Base-by-base conservation (phyloP, 1,140 invertebrate genomes). In the Ruditapes philippinarum region DNA sequence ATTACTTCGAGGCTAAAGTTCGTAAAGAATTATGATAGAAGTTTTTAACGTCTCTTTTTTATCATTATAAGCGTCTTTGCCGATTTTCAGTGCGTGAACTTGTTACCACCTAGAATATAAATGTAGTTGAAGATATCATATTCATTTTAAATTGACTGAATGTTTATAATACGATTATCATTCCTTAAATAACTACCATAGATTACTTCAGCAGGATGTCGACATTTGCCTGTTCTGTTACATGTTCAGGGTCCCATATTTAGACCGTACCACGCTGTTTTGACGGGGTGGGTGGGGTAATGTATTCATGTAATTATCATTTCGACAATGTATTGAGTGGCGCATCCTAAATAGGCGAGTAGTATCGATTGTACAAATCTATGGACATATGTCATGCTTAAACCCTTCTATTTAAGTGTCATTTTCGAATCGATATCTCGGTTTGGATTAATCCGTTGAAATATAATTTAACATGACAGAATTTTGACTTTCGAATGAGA, bases 81-180 rank as follows among this genome's bases (percentile, higher is more conserved):
- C n/a, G n/a, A n/a, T n/a, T n/a, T n/a, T n/a, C 5, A 14, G 42
- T 19, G 28, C 5, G 22, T 54, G 49, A 78, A 78, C 74, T 36
- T 22, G 22, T 54, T 78, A 22, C 74, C 74, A 78, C 45, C 74
- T 25, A 57, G 40, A 51, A 78, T 1, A 31, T 65, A 31, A 17
- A 12, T 31, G 45, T 54, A 42, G 70, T 49, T 54, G 31, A 4
- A 78, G 28, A 78, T 33, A 78, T 25, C 28, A 49, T 78, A 78
- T 78, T 36, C 51, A 78, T 78, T 78, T 78, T 49, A 78, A 78
- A 78, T 78, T 49, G n/a, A 45, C 28, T 49, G 28, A 54, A n/a
- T 78, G 74, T 78, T 78, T 54, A 78, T 78, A 78, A 78, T 78
- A 33, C n/a, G 74, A 78, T 78, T 78, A 78, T 78, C 42, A 78